Evolutionary conservation across 1,140 invertebrate genomes (phyloP).

Genomic region (Nephotettix cincticeps): DNA sequence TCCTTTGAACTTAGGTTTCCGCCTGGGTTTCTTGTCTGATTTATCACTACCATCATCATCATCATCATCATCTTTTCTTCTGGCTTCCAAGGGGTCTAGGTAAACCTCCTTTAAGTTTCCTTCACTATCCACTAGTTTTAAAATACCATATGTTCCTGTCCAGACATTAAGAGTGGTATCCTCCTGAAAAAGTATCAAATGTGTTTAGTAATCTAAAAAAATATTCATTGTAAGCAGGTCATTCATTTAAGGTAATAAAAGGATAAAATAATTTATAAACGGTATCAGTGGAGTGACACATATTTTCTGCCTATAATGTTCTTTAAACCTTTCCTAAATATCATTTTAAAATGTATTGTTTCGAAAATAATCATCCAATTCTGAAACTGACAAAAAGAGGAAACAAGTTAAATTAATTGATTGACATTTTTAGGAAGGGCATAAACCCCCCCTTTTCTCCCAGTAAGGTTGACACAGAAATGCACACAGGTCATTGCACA

Average conservation of each 20-base stretch:
- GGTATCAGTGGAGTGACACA: background rate
- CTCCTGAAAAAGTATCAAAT: background rate
- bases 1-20: too few relatives aligned
- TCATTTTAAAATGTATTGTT: too few relatives aligned
- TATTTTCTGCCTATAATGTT: too few relatives aligned
- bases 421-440: background rate
- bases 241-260: background rate
- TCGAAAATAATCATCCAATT: too few relatives aligned
- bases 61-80: too few relatives aligned
- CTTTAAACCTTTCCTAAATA: background rate
- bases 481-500: too few relatives aligned
- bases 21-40: too few relatives aligned
- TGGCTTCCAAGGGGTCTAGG: background rate
- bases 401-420: too few relatives aligned
- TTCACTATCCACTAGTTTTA: background rate
- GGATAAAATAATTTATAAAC: background rate
- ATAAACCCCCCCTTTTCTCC: background rate
- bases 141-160: background rate
- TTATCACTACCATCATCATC: too few relatives aligned
- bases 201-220: background rate
- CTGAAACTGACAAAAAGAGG: too few relatives aligned
- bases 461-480: too few relatives aligned
- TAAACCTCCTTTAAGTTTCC: background rate
- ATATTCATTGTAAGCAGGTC: background rate
- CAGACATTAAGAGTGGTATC: background rate